These are phyloP conservation scores for Eretmochelys imbricata DNA, from an alignment of 2,113 vertebrate species.

Conservation along the genomic window DNA sequence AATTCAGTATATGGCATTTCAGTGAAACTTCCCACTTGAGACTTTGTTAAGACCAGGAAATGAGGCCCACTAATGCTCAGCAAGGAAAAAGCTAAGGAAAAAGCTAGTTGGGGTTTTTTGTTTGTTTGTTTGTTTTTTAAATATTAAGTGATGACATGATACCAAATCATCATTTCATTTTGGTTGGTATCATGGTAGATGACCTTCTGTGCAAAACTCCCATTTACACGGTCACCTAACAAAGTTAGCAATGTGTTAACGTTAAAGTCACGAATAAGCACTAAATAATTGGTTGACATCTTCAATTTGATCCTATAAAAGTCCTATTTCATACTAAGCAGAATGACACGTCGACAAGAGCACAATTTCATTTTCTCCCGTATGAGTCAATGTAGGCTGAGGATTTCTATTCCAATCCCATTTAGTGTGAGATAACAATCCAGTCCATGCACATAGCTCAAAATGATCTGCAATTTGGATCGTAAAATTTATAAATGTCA, in stretches of 20 bases:
- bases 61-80: background rate
- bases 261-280: constrained; percentile 10
- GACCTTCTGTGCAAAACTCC: background rate
- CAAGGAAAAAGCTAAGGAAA: background rate
- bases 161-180: background rate
- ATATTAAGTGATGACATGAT: background rate
- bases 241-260: constrained; percentile 2
- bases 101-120: background rate
- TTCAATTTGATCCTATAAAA: constrained; percentile 31
- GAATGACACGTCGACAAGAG: constrained; percentile 6
- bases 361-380: constrained; percentile 22
- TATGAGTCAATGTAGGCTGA: background rate
- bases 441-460: background rate
- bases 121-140: background rate
- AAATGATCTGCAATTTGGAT: constrained; percentile 31
- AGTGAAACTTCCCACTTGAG: background rate
- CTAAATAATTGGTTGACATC: constrained; percentile 21
- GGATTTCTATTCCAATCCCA: constrained; percentile 37
- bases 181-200: background rate
- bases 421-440: constrained; percentile 37
- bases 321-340: constrained; percentile 43
- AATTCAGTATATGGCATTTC: background rate
- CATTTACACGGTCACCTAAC: background rate
- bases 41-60: background rate
- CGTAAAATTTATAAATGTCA: constrained; percentile 60